Conservation (phyloP, 1,140 invertebrate species). For the Drosophila carrolli region DNA sequence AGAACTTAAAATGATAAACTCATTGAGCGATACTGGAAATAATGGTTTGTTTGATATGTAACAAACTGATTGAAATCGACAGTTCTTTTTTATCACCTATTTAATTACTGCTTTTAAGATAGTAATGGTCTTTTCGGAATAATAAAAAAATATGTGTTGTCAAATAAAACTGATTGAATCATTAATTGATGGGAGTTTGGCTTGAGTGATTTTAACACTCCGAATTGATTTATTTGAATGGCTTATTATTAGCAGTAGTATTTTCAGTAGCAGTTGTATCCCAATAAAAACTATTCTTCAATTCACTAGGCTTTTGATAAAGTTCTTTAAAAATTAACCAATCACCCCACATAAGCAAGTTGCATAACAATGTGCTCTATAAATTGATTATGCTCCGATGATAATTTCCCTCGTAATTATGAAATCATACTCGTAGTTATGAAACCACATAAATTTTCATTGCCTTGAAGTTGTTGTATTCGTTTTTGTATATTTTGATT, state of each 20-base stretch:
- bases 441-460: slow-evolving; percentile 51
- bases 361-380: slow-evolving; percentile 21
- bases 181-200: no score
- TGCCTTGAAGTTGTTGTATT: slow-evolving; percentile 27
- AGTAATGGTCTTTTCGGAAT: no score
- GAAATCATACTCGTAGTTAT: slow-evolving; percentile 28
- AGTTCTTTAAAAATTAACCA: slow-evolving; percentile 7
- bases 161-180: no score
- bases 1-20: background rate
- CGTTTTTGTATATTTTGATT: slow-evolving; percentile 39
- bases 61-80: slow-evolving; percentile 3
- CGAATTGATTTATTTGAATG: no score
- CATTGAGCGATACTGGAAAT: background rate
- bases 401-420: slow-evolving; percentile 31
- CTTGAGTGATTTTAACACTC: no score
- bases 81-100: background rate
- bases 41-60: background rate
- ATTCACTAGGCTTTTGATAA: background rate
- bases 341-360: slow-evolving; percentile 11
- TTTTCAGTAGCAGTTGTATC: no score
- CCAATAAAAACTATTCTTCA: background rate
- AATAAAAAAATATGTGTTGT: no score
- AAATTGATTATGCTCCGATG: slow-evolving; percentile 27
- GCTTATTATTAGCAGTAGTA: no score
- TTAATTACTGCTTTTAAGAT: background rate